phyloP scores from a whole-genome alignment of 2,113 vertebrate species.

The Paramisgurnus dabryanus region DNA sequence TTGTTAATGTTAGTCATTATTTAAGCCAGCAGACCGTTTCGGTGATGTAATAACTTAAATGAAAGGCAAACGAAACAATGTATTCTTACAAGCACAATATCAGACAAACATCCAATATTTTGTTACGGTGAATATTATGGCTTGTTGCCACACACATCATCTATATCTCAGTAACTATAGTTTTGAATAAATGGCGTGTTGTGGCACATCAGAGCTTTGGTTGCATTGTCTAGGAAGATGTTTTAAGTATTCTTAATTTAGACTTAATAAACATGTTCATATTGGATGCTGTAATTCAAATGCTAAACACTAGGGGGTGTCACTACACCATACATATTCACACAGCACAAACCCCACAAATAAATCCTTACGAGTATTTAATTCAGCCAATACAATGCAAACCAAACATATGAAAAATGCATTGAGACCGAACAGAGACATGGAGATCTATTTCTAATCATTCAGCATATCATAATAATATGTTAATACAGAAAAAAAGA shows the following conservation, averaged over 20 bases:
- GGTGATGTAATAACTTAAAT: no score
- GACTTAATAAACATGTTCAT: no score
- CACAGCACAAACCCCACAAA: background rate
- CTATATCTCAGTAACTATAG: no score
- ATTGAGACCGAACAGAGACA: conserved; percentile 5
- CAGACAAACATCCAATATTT: no score
- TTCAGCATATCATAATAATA: background rate
- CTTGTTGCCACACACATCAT: no score
- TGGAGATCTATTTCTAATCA: background rate
- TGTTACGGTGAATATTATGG: no score
- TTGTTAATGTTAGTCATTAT: background rate
- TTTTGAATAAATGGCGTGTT: no score
- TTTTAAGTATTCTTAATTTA: no score
- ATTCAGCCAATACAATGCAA: conserved; percentile 4
- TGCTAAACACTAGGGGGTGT: conserved; percentile 64
- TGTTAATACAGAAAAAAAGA: conserved; percentile 8
- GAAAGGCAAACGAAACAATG: no score
- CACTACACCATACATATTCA: conserved; percentile 29
- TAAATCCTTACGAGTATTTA: background rate
- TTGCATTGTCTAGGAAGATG: no score
- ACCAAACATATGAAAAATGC: conserved; percentile 27
- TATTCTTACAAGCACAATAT: no score
- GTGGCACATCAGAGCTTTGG: no score
- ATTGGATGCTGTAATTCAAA: conserved; percentile 17
- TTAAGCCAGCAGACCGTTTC: background rate